Conservation (phyloP, 2,888 invertebrate genomes). For the Augochlorella aurata region DNA sequence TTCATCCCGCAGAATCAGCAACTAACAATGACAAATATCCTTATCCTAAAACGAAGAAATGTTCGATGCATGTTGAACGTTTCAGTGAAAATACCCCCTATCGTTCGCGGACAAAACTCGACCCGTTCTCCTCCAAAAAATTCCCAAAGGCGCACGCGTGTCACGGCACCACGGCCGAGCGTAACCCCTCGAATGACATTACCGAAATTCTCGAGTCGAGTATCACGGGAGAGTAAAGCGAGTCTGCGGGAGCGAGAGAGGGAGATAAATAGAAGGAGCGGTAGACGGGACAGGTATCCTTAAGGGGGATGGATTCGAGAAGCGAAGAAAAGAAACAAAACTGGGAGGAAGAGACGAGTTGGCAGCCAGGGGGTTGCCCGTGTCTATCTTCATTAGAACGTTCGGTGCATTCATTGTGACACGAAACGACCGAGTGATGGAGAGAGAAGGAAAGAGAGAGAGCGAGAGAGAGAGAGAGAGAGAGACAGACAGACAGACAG, state of each 20-base stretch:
- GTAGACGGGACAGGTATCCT: conserved; percentile 32
- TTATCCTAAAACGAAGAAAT: too few species aligned
- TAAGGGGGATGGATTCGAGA: conserved; percentile 18
- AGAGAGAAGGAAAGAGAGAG: neutral
- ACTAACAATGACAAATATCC: too few species aligned
- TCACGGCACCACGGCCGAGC: neutral
- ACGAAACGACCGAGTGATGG: neutral
- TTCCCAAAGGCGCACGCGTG: neutral
- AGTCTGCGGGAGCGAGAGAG: neutral
- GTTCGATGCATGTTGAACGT: too few species aligned
- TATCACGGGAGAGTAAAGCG: conserved; percentile 32
- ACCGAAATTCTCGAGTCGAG: conserved; percentile 45
- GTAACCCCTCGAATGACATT: conserved; percentile 43
- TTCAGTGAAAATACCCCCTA: too few species aligned
- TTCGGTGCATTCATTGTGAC: conserved; percentile 57
- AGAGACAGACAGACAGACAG: conserved; percentile 31
- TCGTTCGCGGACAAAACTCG: neutral
- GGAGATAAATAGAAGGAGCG: neutral
- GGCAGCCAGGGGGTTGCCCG: conserved; percentile 41
- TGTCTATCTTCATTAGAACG: conserved; percentile 64
- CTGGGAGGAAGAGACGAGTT: conserved; percentile 9
- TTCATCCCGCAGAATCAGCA: too few species aligned
- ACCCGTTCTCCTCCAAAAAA: neutral
- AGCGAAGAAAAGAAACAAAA: conserved; percentile 9
- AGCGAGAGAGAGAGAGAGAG: neutral